Evolutionary conservation across 2,113 vertebrate species (phyloP).

Genomic region (Sphaerodactylus townsendi): DNA sequence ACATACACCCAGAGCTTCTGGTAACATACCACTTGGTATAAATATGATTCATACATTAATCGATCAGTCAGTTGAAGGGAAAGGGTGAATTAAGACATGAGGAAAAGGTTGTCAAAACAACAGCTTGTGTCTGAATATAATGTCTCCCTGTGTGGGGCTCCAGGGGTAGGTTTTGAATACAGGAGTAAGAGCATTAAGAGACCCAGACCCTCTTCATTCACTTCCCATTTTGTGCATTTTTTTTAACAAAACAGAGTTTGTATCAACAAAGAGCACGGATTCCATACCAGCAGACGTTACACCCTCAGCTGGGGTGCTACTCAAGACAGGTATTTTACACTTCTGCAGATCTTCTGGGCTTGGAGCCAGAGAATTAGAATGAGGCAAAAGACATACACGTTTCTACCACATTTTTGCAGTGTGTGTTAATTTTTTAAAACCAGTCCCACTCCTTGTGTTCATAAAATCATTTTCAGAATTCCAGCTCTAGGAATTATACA

Average conservation of each 20-base stretch:
- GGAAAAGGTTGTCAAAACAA: not conserved
- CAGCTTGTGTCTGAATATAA: not conserved
- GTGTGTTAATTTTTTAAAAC: too few species aligned
- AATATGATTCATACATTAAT: not conserved
- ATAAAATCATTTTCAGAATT: not conserved
- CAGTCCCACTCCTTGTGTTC: too few species aligned
- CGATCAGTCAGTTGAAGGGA: not conserved
- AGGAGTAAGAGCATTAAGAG: not conserved
- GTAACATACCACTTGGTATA: not conserved
- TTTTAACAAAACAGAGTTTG: constrained; percentile 38
- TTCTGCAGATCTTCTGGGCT: not conserved
- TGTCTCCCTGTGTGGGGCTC: not conserved
- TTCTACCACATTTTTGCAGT: too few species aligned
- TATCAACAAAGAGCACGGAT: constrained; percentile 59
- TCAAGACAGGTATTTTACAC: constrained; percentile 60
- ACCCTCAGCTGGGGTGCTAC: constrained; percentile 60
- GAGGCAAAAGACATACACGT: not conserved
- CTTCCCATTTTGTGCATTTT: not conserved
- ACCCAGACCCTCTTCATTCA: not conserved
- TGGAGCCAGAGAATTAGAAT: too few species aligned
- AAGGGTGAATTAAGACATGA: not conserved
- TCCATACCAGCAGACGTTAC: constrained; percentile 52
- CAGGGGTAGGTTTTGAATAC: not conserved
- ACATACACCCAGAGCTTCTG: too few species aligned
- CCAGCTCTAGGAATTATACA: not conserved